A percentile compares a stretch with the other conserved stretches of the same genome.
Evolutionary conservation across 2,888 invertebrate genomes (phyloP).

Genomic region (Synergus itoensis): DNA sequence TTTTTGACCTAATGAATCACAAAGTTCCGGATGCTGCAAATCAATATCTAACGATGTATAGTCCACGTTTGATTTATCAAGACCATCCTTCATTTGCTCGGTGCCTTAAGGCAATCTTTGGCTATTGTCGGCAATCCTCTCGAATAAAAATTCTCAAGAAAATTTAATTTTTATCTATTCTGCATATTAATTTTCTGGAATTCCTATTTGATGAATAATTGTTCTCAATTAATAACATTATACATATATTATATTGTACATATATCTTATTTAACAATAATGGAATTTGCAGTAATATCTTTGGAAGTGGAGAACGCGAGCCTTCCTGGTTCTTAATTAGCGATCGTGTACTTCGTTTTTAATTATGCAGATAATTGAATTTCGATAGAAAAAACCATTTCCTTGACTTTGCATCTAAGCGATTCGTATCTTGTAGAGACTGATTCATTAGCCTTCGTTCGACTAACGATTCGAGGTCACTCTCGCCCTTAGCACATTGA

Average conservation of each 20-base stretch:
- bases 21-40: slow-evolving; percentile 46
- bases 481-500: slow-evolving; percentile 45
- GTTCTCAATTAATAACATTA: background rate
- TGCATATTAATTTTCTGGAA: background rate
- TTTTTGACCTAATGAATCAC: slow-evolving; percentile 44
- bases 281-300: no score
- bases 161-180: background rate
- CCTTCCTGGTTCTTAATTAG: slow-evolving; percentile 12
- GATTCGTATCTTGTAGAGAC: slow-evolving; percentile 12
- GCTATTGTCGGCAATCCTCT: background rate
- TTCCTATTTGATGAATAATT: background rate
- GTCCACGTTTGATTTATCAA: slow-evolving; percentile 37
- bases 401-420: slow-evolving; percentile 13
- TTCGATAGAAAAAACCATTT: slow-evolving; percentile 11
- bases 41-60: slow-evolving; percentile 44
- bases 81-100: background rate
- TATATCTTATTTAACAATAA: no score
- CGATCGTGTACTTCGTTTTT: background rate
- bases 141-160: background rate
- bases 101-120: slow-evolving; percentile 34
- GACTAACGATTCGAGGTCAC: slow-evolving; percentile 46
- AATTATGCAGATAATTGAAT: slow-evolving; percentile 7
- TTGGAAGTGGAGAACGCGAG: background rate
- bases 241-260: no score
- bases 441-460: slow-evolving; percentile 45